phyloP scores from a whole-genome alignment of 2,113 vertebrate genomes.

The Azemiops feae region DNA sequence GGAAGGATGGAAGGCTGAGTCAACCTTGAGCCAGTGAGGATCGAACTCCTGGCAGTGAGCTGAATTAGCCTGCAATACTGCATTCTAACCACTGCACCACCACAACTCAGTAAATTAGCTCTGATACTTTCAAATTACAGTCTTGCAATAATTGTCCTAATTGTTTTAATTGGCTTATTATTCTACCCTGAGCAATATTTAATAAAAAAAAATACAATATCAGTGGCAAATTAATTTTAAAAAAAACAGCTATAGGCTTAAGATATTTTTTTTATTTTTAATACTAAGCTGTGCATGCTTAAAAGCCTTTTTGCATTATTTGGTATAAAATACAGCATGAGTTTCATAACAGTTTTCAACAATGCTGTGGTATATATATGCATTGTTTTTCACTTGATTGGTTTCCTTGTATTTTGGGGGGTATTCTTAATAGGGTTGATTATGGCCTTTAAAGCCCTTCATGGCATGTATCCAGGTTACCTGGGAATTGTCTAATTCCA shows the following conservation, averaged over 20 bases:
- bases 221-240: background rate
- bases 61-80: background rate
- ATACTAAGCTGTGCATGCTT: background rate
- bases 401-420: too few species aligned
- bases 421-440: background rate
- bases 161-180: background rate
- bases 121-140: background rate
- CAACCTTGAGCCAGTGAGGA: background rate
- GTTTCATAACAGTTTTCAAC: too few species aligned
- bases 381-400: too few species aligned
- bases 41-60: background rate
- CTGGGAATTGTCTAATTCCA: background rate
- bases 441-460: background rate
- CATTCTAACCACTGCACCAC: background rate
- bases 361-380: too few species aligned
- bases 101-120: background rate
- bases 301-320: too few species aligned
- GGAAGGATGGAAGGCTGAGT: background rate
- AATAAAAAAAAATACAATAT: background rate
- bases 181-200: background rate
- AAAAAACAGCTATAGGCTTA: background rate
- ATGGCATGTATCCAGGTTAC: background rate
- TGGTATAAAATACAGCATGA: too few species aligned
- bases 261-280: background rate
- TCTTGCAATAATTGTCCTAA: background rate